Percentiles rank a stretch among this genome's conserved stretches.
Conservation (phyloP, 2,113 vertebrate genomes). For the Origma solitaria region DNA sequence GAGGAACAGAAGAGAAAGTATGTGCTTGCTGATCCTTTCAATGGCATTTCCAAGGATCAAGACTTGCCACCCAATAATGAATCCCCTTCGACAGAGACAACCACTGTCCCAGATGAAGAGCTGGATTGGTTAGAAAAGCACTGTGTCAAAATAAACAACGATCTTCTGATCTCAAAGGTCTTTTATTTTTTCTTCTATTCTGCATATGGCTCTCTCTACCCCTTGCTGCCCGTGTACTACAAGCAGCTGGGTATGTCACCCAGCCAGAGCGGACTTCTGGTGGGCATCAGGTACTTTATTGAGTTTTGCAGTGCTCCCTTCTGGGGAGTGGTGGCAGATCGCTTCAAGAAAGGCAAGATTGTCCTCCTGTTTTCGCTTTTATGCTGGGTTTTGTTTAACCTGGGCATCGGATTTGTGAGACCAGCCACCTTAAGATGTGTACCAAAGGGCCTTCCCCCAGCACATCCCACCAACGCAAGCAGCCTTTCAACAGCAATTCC, state of each 20-base stretch:
- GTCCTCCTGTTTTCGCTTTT: slow-evolving; percentile 92
- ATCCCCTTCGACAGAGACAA: slow-evolving; percentile 36
- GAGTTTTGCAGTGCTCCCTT: slow-evolving; percentile 99
- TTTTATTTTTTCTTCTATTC: slow-evolving; percentile 99
- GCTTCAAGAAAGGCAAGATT: slow-evolving; percentile 89
- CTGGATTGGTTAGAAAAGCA: slow-evolving; percentile 86
- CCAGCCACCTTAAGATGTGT: slow-evolving; percentile 85
- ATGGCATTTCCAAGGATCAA: slow-evolving; percentile 72
- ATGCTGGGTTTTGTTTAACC: slow-evolving; percentile 95
- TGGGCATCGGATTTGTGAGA: slow-evolving; percentile 90
- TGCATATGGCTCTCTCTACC: slow-evolving; percentile 94
- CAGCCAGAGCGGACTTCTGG: slow-evolving; percentile 89
- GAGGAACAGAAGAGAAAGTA: slow-evolving; percentile 93
- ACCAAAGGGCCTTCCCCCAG: slow-evolving; percentile 64
- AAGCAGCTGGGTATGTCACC: slow-evolving; percentile 95
- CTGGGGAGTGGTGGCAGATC: slow-evolving; percentile 95
- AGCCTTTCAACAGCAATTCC: slow-evolving; percentile 22
- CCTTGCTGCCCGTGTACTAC: slow-evolving; percentile 91
- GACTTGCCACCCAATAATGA: slow-evolving; percentile 27
- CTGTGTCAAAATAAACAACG: slow-evolving; percentile 86
- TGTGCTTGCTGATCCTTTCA: slow-evolving; percentile 85
- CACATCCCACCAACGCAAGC: slow-evolving; percentile 70
- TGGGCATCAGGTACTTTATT: slow-evolving; percentile 97
- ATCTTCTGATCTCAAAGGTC: slow-evolving; percentile 92
- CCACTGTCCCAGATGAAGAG: slow-evolving; percentile 63